Conservation (phyloP, 2,797 vertebrate species). For the Rhinella marina region DNA sequence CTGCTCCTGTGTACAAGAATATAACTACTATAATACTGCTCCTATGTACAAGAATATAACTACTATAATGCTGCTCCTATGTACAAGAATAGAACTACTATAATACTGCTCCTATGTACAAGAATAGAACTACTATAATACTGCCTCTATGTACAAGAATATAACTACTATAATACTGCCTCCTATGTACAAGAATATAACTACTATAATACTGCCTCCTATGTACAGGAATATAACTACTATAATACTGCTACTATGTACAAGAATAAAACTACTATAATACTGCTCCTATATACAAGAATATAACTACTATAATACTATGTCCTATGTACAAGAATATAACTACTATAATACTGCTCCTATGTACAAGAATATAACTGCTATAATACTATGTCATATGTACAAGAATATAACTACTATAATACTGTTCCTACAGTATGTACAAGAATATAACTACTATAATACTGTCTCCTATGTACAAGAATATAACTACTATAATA, state of each 20-base stretch:
- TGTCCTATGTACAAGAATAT: too few relatives aligned
- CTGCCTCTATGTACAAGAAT: background rate
- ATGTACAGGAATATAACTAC: background rate
- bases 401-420: slow-evolving; percentile 1
- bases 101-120: background rate
- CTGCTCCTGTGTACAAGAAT: background rate
- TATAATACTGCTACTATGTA: background rate
- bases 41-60: slow-evolving; percentile 1
- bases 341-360: too few relatives aligned
- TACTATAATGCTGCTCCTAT: background rate
- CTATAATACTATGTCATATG: background rate
- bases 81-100: background rate
- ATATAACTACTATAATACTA: too few relatives aligned
- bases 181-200: background rate
- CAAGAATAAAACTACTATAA: background rate
- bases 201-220: background rate
- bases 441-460: background rate
- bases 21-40: background rate
- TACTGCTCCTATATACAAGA: background rate
- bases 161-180: slow-evolving; percentile 1
- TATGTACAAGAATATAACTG: background rate
- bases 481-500: too few relatives aligned
- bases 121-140: too few relatives aligned
- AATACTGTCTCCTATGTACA: background rate
- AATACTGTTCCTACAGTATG: background rate